phyloP scores from a whole-genome alignment of 1,140 invertebrate genomes.

The Listronotus bonariensis region DNA sequence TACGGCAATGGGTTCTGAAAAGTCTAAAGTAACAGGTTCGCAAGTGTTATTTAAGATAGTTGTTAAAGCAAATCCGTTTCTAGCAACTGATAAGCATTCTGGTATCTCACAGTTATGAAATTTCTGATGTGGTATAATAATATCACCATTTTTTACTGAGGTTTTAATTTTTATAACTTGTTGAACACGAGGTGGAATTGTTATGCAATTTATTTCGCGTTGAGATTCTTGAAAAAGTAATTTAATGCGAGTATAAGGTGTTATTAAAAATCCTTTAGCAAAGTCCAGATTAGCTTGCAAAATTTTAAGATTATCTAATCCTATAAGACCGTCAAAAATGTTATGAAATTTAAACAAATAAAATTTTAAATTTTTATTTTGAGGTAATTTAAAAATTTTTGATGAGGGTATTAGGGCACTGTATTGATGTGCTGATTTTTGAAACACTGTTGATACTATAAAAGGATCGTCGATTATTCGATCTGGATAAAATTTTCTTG shows the following conservation, averaged over 20 bases:
- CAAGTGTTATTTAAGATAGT: conserved; percentile 25
- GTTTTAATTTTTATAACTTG: conserved; percentile 22
- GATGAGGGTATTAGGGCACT: not conserved
- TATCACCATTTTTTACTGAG: conserved; percentile 11
- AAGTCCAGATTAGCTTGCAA: conserved; percentile 5
- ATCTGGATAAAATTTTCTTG: conserved; percentile 1
- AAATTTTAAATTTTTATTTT: conserved; percentile 12
- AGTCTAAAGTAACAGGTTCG: conserved; percentile 11
- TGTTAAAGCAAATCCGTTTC: conserved; percentile 19
- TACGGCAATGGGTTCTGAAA: conserved; percentile 14
- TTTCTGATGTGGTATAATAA: conserved; percentile 25
- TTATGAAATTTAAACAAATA: conserved; percentile 25
- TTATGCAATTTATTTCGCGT: not conserved
- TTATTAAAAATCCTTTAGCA: conserved; percentile 11
- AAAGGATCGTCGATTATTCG: conserved; percentile 3
- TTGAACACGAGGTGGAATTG: not conserved
- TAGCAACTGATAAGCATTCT: conserved; percentile 16
- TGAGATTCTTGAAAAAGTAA: conserved; percentile 7
- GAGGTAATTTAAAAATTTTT: not conserved
- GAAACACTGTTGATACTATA: conserved; percentile 7
- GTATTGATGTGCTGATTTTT: conserved; percentile 1
- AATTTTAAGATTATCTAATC: conserved; percentile 15
- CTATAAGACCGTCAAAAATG: conserved; percentile 15
- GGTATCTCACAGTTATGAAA: conserved; percentile 32
- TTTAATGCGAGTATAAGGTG: conserved; percentile 6